phyloP scores from a whole-genome alignment of 2,888 invertebrate species.

The Thecophora atra region DNA sequence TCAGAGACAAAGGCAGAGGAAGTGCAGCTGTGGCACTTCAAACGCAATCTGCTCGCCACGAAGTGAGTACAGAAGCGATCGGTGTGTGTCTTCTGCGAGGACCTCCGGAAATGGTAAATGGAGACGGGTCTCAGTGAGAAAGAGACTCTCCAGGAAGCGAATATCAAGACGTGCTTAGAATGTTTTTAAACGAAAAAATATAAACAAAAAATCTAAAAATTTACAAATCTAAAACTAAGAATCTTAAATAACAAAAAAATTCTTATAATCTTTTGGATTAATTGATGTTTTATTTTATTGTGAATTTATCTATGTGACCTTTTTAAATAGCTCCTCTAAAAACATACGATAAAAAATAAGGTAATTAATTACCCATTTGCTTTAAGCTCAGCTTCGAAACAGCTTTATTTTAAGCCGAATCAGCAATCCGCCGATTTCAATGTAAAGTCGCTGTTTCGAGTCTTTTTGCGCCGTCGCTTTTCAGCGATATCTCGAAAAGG shows the following conservation, averaged over 20 bases:
- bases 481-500: conserved; percentile 37
- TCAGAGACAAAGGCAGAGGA: background rate
- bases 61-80: background rate
- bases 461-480: conserved; percentile 26
- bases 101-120: background rate
- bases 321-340: background rate
- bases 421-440: conserved; percentile 7
- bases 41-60: background rate
- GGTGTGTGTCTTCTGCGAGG: background rate
- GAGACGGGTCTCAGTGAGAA: too few relatives aligned
- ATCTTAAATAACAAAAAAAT: too few relatives aligned
- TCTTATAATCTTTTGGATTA: background rate
- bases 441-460: background rate
- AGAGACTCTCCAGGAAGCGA: too few relatives aligned
- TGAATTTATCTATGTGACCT: background rate
- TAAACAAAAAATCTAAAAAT: too few relatives aligned
- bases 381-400: background rate
- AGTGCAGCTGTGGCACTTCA: conserved; percentile 9
- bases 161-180: too few relatives aligned
- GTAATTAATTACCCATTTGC: background rate
- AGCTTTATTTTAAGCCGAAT: background rate
- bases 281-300: background rate
- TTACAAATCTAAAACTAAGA: too few relatives aligned
- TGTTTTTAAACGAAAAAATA: too few relatives aligned
- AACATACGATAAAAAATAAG: background rate